Base-by-base conservation (phyloP, 1,140 invertebrate genomes). In the Pollicipes pollicipes region DNA sequence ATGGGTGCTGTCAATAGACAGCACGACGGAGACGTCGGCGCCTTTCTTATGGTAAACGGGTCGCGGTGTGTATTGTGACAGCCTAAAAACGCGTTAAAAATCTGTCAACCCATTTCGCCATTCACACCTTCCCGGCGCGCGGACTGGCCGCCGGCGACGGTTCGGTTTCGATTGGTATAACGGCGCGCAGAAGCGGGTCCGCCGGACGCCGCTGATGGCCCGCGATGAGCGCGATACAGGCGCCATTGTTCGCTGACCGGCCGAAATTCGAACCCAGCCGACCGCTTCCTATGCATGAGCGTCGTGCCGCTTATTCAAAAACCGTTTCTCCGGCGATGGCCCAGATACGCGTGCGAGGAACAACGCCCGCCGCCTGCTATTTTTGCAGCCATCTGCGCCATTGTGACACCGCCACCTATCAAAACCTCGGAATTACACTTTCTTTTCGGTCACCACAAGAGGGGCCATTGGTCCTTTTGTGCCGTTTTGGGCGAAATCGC, bases 1-100 rank as follows among this genome's bases (percentile, higher is more conserved):
- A 58, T 58, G 45, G 45, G 45, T 58, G 45, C 45, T 58, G 45
- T 58, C 45, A 58, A 58, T 58, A 58, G 45, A 58, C 45, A 58
- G 24, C 45, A 58, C 45, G 17, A 2, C 8, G 45, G 10, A 10
- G 45, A 21, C 45, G 13, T 10, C 45, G 45, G 10, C 45, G 6
- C 45, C 45, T 58, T 58, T 58, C 45, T 58, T 21, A 58, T 58
- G 45, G 45, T 58, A 58, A 58, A 21, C 45, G 45, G 45, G 13
- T 21, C 13, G 24, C 45, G 45, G 13, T 2, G 45, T 21, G 45
- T 58, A 58, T 58, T 58, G 45, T 58, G 45, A 58, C 45, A 58
- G 45, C 2, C 45, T 58, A 58, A 58, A n/a, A 58, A 58, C 45
- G 45, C 45, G 45, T 21, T 58, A 58, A 58, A 58, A 58, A 58